Evolutionary conservation across 2,888 invertebrate genomes (phyloP).

Genomic region (Cepaea hortensis): DNA sequence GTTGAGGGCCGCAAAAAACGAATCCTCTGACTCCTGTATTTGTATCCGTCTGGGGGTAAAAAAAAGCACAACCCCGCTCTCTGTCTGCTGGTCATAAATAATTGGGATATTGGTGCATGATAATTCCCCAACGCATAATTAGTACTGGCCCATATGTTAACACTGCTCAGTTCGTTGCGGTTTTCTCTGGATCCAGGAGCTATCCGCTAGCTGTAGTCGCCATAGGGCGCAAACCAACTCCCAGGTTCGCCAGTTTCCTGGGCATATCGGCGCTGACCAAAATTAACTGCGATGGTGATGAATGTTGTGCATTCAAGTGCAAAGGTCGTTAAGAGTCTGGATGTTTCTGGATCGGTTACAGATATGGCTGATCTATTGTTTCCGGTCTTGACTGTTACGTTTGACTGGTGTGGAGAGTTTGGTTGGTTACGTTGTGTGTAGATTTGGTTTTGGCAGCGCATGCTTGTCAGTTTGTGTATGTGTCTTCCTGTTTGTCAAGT

Average conservation of each 20-base stretch:
- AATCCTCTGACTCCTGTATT: too few species aligned
- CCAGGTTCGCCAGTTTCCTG: neutral
- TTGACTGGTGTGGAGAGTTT: too few species aligned
- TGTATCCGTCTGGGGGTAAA: too few species aligned
- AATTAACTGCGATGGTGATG: neutral
- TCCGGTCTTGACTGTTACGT: too few species aligned
- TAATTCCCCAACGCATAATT: constrained; percentile 22
- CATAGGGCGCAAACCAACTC: neutral
- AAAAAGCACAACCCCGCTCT: too few species aligned
- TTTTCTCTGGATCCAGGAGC: neutral
- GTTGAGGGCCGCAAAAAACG: too few species aligned
- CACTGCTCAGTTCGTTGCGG: neutral
- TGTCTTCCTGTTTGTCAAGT: neutral
- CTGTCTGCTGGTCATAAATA: neutral
- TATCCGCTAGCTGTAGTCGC: neutral
- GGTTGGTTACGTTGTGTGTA: neutral
- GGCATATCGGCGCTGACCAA: neutral
- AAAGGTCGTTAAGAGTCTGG: neutral
- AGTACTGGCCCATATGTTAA: constrained; percentile 1
- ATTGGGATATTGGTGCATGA: neutral
- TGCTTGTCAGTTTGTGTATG: neutral
- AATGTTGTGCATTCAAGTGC: neutral
- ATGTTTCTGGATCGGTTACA: neutral
- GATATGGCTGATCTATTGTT: neutral
- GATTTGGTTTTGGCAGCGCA: neutral